Evolutionary conservation across 2,888 invertebrate species (phyloP), one percentile per base, ranked within the genome.

Genomic region (Synanthedon andrenaeformis): DNA sequence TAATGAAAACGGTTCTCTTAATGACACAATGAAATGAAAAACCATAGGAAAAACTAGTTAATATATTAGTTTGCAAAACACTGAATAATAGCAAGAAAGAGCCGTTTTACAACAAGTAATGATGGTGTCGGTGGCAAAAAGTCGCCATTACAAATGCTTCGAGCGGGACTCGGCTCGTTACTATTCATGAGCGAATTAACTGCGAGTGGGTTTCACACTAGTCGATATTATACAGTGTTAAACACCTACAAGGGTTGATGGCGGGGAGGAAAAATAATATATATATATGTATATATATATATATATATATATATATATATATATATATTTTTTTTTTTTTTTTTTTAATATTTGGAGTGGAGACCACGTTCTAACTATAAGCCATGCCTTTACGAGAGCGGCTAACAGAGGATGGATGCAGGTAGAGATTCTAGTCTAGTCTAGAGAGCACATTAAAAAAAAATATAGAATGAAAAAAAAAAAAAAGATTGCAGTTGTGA

Each of bases 121-220:
- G 78, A 80, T 74, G 70, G 77, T 72, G 74, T 77, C 64, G 72
- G 72, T 76, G 64, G 76, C 76, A 84, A 83, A 85, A 85, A 85
- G 75, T 72, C 53, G 68, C 75, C 45, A 45, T 45, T 45, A 45
- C 45, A 45, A 12, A 45, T 12, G 45, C 45, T 45, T 45, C 14
- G 45, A 45, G 45, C n/a, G n/a, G 45, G 45, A 45, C 66, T 60
- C 67, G 66, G 69, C 71, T 74, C 69, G 67, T 79, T 79, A 77
- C 74, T 82, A 83, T 84, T 81, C 82, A 83, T 82, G 75, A 79
- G 79, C 63, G 65, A 72, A 78, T 79, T 79, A 82, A 77, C 77
- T 72, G 74, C 70, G 45, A 45, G 13, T 45, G 45, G 64, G 64
- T 56, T 58, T 55, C 53, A 57, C 62, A 59, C 52, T 55, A 49